Conservation (phyloP, 1,140 invertebrate genomes). For the Conus ventricosus region DNA sequence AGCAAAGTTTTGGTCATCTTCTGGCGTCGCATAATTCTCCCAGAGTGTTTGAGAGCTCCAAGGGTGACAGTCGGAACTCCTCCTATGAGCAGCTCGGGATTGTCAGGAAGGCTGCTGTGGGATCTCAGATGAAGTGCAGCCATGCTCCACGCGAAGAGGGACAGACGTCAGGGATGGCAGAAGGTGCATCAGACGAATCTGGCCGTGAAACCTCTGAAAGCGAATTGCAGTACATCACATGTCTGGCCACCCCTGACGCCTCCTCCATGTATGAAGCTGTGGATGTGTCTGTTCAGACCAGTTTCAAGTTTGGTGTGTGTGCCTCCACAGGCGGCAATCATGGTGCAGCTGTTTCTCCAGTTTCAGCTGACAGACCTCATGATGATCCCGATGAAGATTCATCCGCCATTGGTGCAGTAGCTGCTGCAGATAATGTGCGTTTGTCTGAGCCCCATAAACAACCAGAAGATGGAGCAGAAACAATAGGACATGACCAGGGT, state of each 20-base stretch:
- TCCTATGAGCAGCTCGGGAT: conserved; percentile 4
- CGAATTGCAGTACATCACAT: conserved; percentile 9
- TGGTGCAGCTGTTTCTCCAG: background rate
- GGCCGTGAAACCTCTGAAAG: background rate
- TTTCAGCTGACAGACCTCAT: background rate
- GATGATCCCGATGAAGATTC: background rate
- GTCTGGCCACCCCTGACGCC: background rate
- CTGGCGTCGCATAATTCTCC: background rate
- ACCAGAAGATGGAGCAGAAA: background rate
- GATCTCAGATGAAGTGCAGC: background rate
- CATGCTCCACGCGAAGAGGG: background rate
- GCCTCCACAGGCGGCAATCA: background rate
- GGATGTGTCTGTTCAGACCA: conserved; percentile 36
- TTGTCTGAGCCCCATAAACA: background rate
- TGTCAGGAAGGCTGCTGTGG: background rate
- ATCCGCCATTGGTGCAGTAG: background rate
- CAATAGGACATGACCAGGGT: background rate
- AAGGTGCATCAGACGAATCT: background rate
- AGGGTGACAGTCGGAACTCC: background rate
- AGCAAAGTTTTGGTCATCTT: conserved; percentile 4
- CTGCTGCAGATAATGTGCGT: too few relatives aligned
- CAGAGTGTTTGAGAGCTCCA: background rate
- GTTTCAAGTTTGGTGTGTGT: background rate
- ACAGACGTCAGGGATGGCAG: background rate
- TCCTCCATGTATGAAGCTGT: conserved; percentile 33